Evolutionary conservation across 1,140 invertebrate genomes (phyloP).

Genomic region (Steinernema khuongi): DNA sequence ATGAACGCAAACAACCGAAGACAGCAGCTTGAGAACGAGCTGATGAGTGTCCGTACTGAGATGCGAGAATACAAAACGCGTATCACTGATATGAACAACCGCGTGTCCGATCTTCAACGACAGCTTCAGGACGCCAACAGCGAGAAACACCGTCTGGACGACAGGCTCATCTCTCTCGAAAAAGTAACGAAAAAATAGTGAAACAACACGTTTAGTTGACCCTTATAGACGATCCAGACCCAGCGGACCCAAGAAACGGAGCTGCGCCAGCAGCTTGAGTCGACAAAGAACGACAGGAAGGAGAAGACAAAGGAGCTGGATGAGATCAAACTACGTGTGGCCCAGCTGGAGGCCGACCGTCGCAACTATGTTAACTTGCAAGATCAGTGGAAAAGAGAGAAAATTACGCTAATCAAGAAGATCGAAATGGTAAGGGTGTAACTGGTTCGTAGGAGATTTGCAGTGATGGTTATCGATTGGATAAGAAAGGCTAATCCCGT

Average conservation of each 20-base stretch:
- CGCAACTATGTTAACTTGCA: conserved; percentile 31
- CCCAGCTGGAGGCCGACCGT: conserved; percentile 46
- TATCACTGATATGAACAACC: conserved; percentile 47
- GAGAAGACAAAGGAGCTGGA: conserved; percentile 48
- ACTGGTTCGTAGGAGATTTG: not conserved
- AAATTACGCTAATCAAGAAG: conserved; percentile 51
- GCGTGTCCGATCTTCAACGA: conserved; percentile 50
- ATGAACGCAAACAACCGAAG: conserved; percentile 44
- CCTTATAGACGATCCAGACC: conserved; percentile 40
- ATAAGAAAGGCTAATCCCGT: too few relatives aligned
- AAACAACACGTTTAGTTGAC: not conserved
- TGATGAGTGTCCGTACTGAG: conserved; percentile 47
- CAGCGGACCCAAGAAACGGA: conserved; percentile 50
- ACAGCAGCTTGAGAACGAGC: conserved; percentile 48
- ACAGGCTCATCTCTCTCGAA: conserved; percentile 49
- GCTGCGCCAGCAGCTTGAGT: conserved; percentile 50
- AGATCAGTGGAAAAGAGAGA: conserved; percentile 56
- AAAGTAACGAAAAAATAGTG: conserved; percentile 37
- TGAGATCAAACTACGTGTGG: conserved; percentile 46
- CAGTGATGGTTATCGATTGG: not conserved
- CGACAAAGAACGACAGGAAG: conserved; percentile 54
- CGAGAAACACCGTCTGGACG: conserved; percentile 55
- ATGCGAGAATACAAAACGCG: conserved; percentile 56
- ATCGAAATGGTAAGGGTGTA: conserved; percentile 51
- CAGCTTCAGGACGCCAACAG: conserved; percentile 52